A percentile compares a stretch with the other conserved stretches of the same genome.
Evolutionary conservation across 2,888 invertebrate genomes (phyloP).

Genomic region (Orthonevra nobilis): DNA sequence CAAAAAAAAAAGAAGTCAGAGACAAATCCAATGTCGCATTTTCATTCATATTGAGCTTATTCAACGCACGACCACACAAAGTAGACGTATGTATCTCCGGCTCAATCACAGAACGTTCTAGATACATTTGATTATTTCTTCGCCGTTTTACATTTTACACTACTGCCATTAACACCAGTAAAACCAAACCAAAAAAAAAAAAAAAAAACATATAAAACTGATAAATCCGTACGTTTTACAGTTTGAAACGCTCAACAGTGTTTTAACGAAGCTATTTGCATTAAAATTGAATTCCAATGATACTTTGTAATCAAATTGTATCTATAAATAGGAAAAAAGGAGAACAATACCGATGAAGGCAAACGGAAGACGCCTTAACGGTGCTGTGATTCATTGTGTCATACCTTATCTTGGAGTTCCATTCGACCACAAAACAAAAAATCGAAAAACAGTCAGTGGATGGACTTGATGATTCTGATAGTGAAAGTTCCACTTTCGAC

Average conservation of each 20-base stretch:
- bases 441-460: too few species aligned
- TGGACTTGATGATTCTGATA: too few species aligned
- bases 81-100: neutral
- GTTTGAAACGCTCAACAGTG: slow-evolving; percentile 31
- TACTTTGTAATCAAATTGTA: slow-evolving; percentile 27
- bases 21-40: too few species aligned
- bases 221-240: slow-evolving; percentile 40
- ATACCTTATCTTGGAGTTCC: neutral
- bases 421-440: too few species aligned
- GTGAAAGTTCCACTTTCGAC: too few species aligned
- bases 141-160: slow-evolving; percentile 14
- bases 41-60: too few species aligned
- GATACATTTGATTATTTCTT: slow-evolving; percentile 24
- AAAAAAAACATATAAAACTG: slow-evolving; percentile 15
- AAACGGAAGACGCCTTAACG: neutral
- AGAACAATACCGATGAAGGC: neutral
- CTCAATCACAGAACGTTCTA: slow-evolving; percentile 25
- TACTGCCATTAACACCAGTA: slow-evolving; percentile 14
- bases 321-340: neutral
- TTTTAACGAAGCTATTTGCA: slow-evolving; percentile 33
- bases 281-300: slow-evolving; percentile 41
- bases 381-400: neutral
- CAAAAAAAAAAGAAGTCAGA: too few species aligned
- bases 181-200: slow-evolving; percentile 21
- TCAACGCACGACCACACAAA: too few species aligned